A percentile compares a stretch with the other conserved stretches of the same genome.
These are phyloP conservation scores for Monarcha castaneiventris DNA, from an alignment of 2,113 vertebrate genomes.

Conservation along the genomic window DNA sequence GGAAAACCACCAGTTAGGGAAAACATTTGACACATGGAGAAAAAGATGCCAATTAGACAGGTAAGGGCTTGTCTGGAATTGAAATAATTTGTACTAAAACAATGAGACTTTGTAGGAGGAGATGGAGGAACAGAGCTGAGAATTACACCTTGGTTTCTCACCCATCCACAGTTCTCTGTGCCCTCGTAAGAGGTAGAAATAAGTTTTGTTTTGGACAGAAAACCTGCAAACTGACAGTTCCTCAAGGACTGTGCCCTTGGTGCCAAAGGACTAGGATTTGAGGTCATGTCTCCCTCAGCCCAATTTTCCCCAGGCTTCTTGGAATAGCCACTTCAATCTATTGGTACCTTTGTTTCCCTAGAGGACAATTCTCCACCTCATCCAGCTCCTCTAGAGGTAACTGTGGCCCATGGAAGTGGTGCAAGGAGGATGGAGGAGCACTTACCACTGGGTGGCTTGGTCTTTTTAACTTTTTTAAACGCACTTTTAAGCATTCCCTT, in stretches of 20 bases:
- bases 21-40: background rate
- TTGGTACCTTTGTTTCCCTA: accelerated
- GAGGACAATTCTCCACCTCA: background rate
- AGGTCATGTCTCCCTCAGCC: background rate
- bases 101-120: background rate
- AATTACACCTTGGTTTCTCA: background rate
- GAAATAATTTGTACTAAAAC: background rate
- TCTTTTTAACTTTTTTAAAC: conserved; percentile 33
- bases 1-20: background rate
- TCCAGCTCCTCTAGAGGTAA: background rate
- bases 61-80: background rate
- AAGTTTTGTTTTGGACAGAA: background rate
- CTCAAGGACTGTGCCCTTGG: background rate
- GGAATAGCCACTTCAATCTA: background rate
- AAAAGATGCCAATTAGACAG: background rate
- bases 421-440: background rate
- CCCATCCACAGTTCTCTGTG: background rate
- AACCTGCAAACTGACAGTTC: background rate
- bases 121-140: background rate
- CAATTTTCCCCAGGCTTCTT: background rate
- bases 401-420: background rate
- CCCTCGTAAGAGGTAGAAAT: background rate
- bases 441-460: conserved; percentile 53
- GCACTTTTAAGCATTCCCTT: background rate
- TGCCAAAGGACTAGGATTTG: background rate